A percentile compares a stretch with the other conserved stretches of the same genome.
Evolutionary conservation across 2,888 invertebrate species (phyloP).

Genomic region (Eumacrocentrus americanus): DNA sequence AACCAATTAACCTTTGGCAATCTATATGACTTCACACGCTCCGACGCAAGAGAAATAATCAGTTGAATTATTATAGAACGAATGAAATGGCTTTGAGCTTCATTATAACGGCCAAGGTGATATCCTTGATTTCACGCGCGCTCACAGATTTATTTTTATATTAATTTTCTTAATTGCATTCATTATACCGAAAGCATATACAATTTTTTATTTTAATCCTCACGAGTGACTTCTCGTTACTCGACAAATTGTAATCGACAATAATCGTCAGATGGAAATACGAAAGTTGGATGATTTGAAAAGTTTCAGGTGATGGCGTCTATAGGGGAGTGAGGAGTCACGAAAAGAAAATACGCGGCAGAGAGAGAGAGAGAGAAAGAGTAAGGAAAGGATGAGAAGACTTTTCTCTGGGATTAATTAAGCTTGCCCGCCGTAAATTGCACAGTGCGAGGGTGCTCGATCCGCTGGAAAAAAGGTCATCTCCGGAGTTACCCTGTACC

Average conservation of each 20-base stretch:
- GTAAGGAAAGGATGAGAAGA: slow-evolving; percentile 22
- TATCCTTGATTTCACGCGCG: too few relatives aligned
- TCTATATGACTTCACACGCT: too few relatives aligned
- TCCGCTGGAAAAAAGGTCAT: slow-evolving; percentile 15
- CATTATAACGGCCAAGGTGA: too few relatives aligned
- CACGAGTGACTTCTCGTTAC: not conserved
- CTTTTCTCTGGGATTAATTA: slow-evolving; percentile 37
- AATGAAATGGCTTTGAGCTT: too few relatives aligned
- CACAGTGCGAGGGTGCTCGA: slow-evolving; percentile 16
- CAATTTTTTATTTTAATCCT: too few relatives aligned
- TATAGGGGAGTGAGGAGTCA: slow-evolving; percentile 3
- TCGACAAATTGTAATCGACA: not conserved
- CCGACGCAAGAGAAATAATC: too few relatives aligned
- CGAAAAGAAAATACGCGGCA: too few relatives aligned
- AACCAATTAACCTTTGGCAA: not conserved
- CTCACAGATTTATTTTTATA: not conserved
- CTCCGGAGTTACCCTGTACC: slow-evolving; percentile 12
- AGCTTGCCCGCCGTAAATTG: slow-evolving; percentile 35
- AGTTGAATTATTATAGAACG: too few relatives aligned
- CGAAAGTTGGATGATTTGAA: slow-evolving; percentile 36
- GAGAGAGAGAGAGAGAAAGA: not conserved
- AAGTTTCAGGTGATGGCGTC: slow-evolving; percentile 30
- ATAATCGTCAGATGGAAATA: slow-evolving; percentile 24
- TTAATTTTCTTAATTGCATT: not conserved
- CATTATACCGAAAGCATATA: not conserved